phyloP scores from a whole-genome alignment of 2,888 invertebrate genomes.

The Harpalus rubripes region DNA sequence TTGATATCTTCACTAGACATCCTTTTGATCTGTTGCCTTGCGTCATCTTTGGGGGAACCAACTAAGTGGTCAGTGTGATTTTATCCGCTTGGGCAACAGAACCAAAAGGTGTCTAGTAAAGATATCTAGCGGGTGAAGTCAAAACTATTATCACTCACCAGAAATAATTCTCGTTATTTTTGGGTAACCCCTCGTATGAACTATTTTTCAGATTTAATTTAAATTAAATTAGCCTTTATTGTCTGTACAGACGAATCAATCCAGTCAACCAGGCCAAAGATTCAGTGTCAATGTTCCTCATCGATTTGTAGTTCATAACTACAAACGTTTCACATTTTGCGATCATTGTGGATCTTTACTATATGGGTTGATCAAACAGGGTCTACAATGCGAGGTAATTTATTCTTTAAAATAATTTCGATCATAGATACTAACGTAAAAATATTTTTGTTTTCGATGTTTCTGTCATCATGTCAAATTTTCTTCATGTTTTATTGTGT shows the following conservation, averaged over 20 bases:
- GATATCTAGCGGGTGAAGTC: too few species aligned
- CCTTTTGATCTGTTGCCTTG: too few species aligned
- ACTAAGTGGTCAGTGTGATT: too few species aligned
- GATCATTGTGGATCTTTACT: constrained; percentile 99
- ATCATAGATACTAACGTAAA: constrained; percentile 19
- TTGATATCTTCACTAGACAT: too few species aligned
- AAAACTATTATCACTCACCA: too few species aligned
- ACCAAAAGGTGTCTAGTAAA: too few species aligned
- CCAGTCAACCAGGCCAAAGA: constrained; percentile 84
- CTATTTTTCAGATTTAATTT: constrained; percentile 7
- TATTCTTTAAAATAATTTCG: not conserved
- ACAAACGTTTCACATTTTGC: constrained; percentile 99
- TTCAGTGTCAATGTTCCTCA: constrained; percentile 99
- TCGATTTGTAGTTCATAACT: constrained; percentile 96
- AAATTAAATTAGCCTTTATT: constrained; percentile 46
- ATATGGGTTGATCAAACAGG: constrained; percentile 97
- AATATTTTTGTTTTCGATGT: constrained; percentile 5
- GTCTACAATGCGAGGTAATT: constrained; percentile 90
- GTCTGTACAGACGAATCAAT: constrained; percentile 74
- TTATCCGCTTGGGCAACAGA: too few species aligned
- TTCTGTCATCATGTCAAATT: constrained; percentile 41
- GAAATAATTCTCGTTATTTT: too few species aligned
- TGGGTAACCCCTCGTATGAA: too few species aligned
- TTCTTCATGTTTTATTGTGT: constrained; percentile 26
- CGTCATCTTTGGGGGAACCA: too few species aligned